Evolutionary conservation across 2,888 invertebrate genomes (phyloP), one percentile per base, ranked within the genome.

Genomic region (Dasysyrphus tricinctus): DNA sequence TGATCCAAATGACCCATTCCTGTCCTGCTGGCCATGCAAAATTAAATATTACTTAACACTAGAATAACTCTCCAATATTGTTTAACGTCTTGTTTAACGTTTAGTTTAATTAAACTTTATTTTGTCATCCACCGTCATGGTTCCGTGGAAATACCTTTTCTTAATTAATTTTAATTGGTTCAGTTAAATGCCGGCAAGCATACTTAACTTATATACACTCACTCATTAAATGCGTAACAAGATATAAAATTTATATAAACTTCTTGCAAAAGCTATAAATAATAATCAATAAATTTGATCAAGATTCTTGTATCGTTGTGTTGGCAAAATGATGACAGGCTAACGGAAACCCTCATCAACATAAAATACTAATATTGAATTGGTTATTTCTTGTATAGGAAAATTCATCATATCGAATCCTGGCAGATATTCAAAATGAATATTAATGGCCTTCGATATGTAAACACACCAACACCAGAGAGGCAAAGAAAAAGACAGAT

Each of bases 271-370:
- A 49, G 51, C 19, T 51, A 82, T 82, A 73, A 82, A 82, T 82
- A 72, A 77, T 44, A 56, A 65, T 54, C 69, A 69, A 69, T 69
- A 77, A 72, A 77, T 72, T 72, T 73, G 72, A 82, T 77, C 57
- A 61, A 59, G 57, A 72, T 77, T 77, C 49, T 61, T 44, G 57
- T 59, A 67, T 54, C 77, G 42, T 24, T 24, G 24, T 32, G 32
- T 29, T 73, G 37, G 51, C 44, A 67, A 59, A 82, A 77, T 44
- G 77, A 51, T 77, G 81, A 77, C 81, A 81, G 34, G 47, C 57
- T 57, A 37, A 37, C 57, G 54, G 65, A 57, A 51, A 82, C 81
- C 81, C 81, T 73, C 72, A 77, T 82, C 81, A 77, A 59, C 67
- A 67, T 54, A 57, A 59, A 77, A 77, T 54, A 69, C 51, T 47